Conservation (phyloP, 2,888 invertebrate species). For the Tanytarsus gracilentus region DNA sequence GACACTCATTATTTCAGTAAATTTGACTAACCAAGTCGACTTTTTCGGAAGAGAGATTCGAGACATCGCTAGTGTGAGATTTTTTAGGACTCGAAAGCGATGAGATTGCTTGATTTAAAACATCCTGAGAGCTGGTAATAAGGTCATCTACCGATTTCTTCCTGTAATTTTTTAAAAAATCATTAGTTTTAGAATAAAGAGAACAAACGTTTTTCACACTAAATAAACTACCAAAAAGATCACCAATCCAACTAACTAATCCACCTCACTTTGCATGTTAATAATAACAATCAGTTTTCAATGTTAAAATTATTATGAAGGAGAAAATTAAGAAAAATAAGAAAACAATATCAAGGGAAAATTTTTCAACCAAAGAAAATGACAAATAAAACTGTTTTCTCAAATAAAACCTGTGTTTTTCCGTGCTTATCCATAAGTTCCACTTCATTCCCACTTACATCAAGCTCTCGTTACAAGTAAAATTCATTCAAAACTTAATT, state of each 20-base stretch:
- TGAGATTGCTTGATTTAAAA: conserved; percentile 54
- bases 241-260: no score
- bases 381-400: not conserved
- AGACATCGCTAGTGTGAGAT: not conserved
- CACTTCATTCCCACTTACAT: conserved; percentile 17
- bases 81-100: conserved; percentile 34
- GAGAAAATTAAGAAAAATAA: not conserved
- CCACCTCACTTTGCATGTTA: no score
- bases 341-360: not conserved
- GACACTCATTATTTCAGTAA: not conserved
- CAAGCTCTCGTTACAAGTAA: not conserved
- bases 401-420: conserved; percentile 11
- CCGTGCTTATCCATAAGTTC: conserved; percentile 1
- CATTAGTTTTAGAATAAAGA: not conserved
- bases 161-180: conserved; percentile 40
- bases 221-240: no score
- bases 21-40: conserved; percentile 1
- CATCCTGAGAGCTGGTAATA: conserved; percentile 56
- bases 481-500: conserved; percentile 13
- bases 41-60: not conserved
- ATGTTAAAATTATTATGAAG: no score
- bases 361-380: not conserved
- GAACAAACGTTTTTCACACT: not conserved
- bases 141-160: conserved; percentile 58
- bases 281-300: no score